These are phyloP conservation scores for Urosaurus nigricauda DNA, from an alignment of 2,797 vertebrate genomes.

Conservation along the genomic window DNA sequence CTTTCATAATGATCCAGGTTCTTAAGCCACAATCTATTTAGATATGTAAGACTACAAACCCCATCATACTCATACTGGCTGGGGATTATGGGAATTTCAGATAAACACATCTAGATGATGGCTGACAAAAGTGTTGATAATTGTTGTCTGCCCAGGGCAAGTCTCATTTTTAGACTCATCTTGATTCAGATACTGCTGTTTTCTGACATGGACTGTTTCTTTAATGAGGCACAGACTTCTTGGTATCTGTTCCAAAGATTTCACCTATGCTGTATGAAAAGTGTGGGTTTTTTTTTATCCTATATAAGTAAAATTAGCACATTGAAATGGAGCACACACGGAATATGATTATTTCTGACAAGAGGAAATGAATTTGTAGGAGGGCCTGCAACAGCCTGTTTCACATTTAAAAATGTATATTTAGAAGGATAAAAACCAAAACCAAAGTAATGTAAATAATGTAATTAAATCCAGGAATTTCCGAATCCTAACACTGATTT, in stretches of 20 bases:
- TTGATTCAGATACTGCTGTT: constrained; percentile 27
- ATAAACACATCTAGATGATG: background rate
- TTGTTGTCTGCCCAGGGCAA: constrained; percentile 10
- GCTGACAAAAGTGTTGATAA: background rate
- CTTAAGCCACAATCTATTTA: background rate
- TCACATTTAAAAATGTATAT: constrained; percentile 27
- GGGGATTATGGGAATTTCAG: background rate
- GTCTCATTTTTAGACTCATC: constrained; percentile 21
- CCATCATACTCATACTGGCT: background rate
- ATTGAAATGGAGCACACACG: constrained; percentile 20
- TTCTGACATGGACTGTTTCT: constrained; percentile 7
- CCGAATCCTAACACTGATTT: constrained; percentile 19
- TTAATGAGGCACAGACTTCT: constrained; percentile 34
- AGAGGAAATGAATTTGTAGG: constrained; percentile 54
- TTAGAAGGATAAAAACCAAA: constrained; percentile 34
- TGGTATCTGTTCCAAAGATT: constrained; percentile 45
- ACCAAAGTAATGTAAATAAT: constrained; percentile 39
- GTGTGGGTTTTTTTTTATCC: background rate
- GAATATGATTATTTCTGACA: constrained; percentile 35
- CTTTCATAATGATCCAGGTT: background rate
- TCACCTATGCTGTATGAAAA: constrained; percentile 42
- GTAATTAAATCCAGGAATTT: constrained; percentile 33
- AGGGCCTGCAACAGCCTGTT: constrained; percentile 19
- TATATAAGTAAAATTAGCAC: constrained; percentile 46
- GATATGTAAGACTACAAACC: background rate